phyloP scores from a whole-genome alignment of 1,140 invertebrate species.

The Drosophila sp. region DNA sequence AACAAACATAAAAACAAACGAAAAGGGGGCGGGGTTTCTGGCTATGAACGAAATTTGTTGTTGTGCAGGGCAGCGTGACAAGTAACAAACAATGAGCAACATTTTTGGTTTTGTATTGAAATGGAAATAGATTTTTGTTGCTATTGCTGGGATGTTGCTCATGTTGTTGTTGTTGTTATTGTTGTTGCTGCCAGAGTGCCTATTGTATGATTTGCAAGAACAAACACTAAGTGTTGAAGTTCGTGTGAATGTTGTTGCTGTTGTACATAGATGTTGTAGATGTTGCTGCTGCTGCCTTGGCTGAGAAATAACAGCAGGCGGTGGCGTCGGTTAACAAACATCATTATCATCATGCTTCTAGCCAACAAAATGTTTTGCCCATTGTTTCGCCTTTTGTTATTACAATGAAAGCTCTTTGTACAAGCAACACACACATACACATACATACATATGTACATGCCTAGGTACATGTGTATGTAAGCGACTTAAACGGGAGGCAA shows the following conservation, averaged over 20 bases:
- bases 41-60: slow-evolving; percentile 23
- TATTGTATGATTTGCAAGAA: slow-evolving; percentile 60
- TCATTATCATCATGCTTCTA: slow-evolving; percentile 65
- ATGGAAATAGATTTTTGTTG: slow-evolving; percentile 69
- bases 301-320: slow-evolving; percentile 35
- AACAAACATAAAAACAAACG: background rate
- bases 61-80: slow-evolving; percentile 75
- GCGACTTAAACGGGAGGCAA: slow-evolving; percentile 35
- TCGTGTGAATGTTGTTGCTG: slow-evolving; percentile 64
- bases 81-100: slow-evolving; percentile 63
- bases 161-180: background rate
- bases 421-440: slow-evolving; percentile 34
- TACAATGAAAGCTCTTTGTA: slow-evolving; percentile 78
- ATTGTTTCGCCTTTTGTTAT: slow-evolving; percentile 73
- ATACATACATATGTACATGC: background rate
- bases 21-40: slow-evolving; percentile 1
- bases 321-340: slow-evolving; percentile 49
- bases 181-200: slow-evolving; percentile 12
- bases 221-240: slow-evolving; percentile 64
- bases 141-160: background rate
- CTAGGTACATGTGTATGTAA: background rate
- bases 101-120: slow-evolving; percentile 64
- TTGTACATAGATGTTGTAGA: slow-evolving; percentile 22
- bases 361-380: slow-evolving; percentile 49
- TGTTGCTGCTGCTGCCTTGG: slow-evolving; percentile 12